Conservation (phyloP, 2,113 vertebrate genomes). For the Cariama cristata region DNA sequence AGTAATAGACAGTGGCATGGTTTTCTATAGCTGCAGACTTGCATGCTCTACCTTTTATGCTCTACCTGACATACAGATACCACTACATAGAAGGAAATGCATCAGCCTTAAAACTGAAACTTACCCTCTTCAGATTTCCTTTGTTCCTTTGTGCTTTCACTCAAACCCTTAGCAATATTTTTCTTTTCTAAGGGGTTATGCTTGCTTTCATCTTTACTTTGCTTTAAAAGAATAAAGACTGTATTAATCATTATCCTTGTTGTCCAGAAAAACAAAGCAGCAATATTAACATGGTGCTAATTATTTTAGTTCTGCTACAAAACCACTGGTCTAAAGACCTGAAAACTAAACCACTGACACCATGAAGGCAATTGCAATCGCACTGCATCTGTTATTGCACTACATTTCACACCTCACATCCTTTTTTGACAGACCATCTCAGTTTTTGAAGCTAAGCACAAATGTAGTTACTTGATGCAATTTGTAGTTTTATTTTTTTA, state of each 20-base stretch:
- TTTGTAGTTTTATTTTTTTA: not conserved
- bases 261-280: not conserved
- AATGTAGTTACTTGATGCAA: not conserved
- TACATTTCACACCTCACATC: not conserved
- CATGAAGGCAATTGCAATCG: not conserved
- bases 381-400: not conserved
- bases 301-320: not conserved
- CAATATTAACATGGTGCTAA: not conserved
- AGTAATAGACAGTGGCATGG: not conserved
- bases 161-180: not conserved
- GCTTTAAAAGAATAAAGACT: constrained; percentile 54
- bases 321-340: not conserved
- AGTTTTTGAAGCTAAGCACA: not conserved
- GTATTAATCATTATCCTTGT: not conserved
- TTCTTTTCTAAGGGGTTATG: not conserved
- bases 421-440: not conserved
- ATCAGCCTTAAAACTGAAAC: not conserved
- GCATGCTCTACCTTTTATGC: not conserved
- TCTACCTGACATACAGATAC: not conserved
- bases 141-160: constrained; percentile 2
- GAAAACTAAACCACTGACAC: not conserved
- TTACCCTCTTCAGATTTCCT: constrained; percentile 47
- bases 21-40: not conserved
- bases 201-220: not conserved
- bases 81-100: not conserved